phyloP scores from a whole-genome alignment of 1,140 invertebrate species.

The Ceratosolen solmsi region DNA sequence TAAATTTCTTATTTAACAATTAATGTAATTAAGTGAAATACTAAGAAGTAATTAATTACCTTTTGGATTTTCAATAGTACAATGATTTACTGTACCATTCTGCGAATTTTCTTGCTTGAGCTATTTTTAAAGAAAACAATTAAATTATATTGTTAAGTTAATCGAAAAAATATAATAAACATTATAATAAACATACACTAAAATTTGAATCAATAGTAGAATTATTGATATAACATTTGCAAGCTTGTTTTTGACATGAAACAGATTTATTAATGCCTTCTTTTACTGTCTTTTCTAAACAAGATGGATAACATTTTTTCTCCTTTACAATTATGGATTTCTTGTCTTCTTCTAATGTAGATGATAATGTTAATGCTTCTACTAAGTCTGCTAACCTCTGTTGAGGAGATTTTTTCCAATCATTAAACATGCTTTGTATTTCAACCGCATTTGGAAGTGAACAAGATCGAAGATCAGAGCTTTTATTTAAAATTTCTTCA shows the following conservation, averaged over 20 bases:
- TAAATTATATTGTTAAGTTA: not conserved
- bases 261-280: conserved; percentile 39
- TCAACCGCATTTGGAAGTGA: conserved; percentile 42
- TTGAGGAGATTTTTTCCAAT: conserved; percentile 52
- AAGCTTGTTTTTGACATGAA: conserved; percentile 40
- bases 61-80: conserved; percentile 15
- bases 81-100: conserved; percentile 1
- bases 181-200: not conserved
- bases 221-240: conserved; percentile 33
- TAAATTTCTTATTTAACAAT: not conserved
- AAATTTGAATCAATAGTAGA: not conserved
- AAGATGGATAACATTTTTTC: conserved; percentile 42
- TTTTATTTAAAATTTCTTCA: conserved; percentile 25
- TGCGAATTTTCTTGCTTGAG: conserved; percentile 40
- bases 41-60: conserved; percentile 12
- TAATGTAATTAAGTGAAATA: not conserved
- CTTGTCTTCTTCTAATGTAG: conserved; percentile 27
- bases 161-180: not conserved
- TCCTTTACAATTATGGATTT: conserved; percentile 26
- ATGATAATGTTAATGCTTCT: conserved; percentile 46
- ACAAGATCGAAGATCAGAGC: conserved; percentile 13
- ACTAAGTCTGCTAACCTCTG: conserved; percentile 50
- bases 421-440: conserved; percentile 52
- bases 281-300: conserved; percentile 41
- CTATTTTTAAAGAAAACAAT: conserved; percentile 8